A percentile compares a stretch with the other conserved stretches of the same genome.
Conservation (phyloP, 2,113 vertebrate genomes). For the Nothoprocta perdicaria region DNA sequence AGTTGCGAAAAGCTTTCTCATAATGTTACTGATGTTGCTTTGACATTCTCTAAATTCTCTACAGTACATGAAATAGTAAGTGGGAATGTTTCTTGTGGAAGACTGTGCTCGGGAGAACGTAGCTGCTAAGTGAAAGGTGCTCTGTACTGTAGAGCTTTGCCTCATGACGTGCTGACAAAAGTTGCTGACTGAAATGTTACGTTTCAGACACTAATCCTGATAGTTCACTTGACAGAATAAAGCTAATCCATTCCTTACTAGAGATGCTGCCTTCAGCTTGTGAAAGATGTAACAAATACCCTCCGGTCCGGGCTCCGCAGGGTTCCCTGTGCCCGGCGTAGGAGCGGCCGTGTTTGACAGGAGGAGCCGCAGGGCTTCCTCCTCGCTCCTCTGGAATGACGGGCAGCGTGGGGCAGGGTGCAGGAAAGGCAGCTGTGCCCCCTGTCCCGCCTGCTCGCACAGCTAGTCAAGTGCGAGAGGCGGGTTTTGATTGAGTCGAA, state of each 20-base stretch:
- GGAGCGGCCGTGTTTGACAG: background rate
- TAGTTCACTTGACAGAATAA: conserved; percentile 10
- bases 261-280: conserved; percentile 9
- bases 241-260: conserved; percentile 33
- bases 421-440: background rate
- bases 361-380: background rate
- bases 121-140: background rate
- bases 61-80: background rate
- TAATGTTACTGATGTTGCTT: background rate
- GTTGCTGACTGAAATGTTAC: background rate
- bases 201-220: conserved; percentile 14
- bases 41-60: background rate
- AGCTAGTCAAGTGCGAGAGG: background rate
- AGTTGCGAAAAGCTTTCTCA: background rate
- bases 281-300: background rate
- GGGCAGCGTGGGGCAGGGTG: background rate
- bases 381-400: background rate
- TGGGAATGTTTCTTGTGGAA: rapidly evolving
- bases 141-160: background rate
- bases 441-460: background rate
- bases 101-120: background rate
- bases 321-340: background rate
- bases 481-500: background rate
- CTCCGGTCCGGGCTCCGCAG: background rate
- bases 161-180: background rate